A percentile compares a stretch with the other conserved stretches of the same genome.
Evolutionary conservation across 2,113 vertebrate genomes (phyloP).

Genomic region (Zapus hudsonius): DNA sequence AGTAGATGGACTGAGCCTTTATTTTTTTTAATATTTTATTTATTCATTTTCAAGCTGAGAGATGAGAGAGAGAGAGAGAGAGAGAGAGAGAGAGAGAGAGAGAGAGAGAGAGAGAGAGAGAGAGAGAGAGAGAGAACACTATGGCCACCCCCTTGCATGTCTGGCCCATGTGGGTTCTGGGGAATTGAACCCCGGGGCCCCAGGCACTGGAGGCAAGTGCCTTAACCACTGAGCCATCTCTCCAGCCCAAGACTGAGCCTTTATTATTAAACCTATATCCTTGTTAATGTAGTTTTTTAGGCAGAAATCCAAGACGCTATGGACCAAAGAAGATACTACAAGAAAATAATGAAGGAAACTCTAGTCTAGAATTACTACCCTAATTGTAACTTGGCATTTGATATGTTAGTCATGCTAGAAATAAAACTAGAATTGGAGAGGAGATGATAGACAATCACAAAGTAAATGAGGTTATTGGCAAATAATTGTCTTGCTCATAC

Average conservation of each 20-base stretch:
- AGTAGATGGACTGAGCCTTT: neutral
- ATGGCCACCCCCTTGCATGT: too few species aligned
- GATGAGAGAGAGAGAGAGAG: too few species aligned
- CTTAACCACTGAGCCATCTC: too few species aligned
- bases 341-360: neutral
- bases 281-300: neutral
- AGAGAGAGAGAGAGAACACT: too few species aligned
- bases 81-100: too few species aligned
- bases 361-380: neutral
- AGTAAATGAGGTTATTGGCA: neutral
- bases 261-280: neutral
- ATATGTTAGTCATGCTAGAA: neutral
- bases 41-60: too few species aligned
- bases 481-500: neutral
- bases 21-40: too few species aligned
- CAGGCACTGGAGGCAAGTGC: too few species aligned
- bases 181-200: too few species aligned
- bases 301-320: neutral
- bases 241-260: too few species aligned
- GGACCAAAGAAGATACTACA: neutral
- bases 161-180: too few species aligned
- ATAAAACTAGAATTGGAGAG: conserved; percentile 2
- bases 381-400: neutral
- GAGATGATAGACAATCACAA: neutral
- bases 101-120: too few species aligned